Conservation (phyloP, 2,113 vertebrate species). For the Cichladusa arquata region DNA sequence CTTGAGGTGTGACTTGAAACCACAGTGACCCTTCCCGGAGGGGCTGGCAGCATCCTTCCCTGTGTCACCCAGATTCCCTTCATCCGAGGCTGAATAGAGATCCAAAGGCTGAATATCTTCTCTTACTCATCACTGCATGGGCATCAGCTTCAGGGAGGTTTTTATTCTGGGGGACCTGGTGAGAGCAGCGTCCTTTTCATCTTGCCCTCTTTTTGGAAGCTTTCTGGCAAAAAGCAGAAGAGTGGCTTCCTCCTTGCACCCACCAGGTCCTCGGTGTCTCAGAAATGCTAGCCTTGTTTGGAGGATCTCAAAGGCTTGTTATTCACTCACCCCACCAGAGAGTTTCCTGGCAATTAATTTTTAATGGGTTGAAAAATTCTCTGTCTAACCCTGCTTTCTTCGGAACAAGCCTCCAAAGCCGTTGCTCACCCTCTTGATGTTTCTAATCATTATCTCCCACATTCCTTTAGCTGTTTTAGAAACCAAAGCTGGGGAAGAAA, state of each 20-base stretch:
- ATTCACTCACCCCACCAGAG: background rate
- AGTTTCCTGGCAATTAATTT: conserved; percentile 48
- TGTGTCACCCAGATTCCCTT: background rate
- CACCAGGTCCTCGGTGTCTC: background rate
- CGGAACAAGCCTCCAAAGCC: background rate
- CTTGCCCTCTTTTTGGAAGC: background rate
- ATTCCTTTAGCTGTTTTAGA: conserved; percentile 16
- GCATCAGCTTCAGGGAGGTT: background rate
- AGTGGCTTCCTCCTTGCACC: background rate
- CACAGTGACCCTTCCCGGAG: background rate
- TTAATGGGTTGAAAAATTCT: conserved; percentile 34
- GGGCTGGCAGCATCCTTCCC: background rate
- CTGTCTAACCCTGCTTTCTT: background rate
- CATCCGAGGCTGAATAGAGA: background rate
- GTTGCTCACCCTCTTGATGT: conserved; percentile 26
- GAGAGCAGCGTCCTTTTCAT: background rate
- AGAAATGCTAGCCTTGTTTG: background rate
- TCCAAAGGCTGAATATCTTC: background rate
- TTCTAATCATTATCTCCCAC: conserved; percentile 40
- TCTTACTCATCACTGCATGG: background rate
- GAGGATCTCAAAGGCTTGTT: background rate
- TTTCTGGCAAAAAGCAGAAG: background rate
- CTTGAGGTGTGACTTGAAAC: background rate
- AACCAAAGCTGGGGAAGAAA: conserved; percentile 29
- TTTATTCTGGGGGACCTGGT: background rate